Evolutionary conservation across 2,888 invertebrate species (phyloP).

Genomic region (Aphodius sticticus): DNA sequence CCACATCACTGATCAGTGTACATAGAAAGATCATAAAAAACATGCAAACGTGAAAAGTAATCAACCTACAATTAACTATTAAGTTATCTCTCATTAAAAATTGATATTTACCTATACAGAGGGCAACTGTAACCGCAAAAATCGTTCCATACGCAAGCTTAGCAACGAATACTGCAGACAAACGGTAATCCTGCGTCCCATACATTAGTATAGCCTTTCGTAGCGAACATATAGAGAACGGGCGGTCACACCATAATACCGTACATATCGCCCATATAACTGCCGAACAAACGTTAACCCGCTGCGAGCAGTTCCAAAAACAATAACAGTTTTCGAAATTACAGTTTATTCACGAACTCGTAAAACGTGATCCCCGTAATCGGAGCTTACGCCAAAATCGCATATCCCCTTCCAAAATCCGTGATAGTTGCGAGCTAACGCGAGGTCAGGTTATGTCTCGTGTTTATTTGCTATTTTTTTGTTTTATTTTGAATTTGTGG

Average conservation of each 20-base stretch:
- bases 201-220: background rate
- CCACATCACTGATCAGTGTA: too few species aligned
- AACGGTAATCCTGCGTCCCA: background rate
- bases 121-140: background rate
- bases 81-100: background rate
- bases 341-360: background rate
- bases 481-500: background rate
- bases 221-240: background rate
- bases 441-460: background rate
- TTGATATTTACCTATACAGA: background rate
- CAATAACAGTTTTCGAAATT: slow-evolving; percentile 4
- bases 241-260: background rate
- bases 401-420: background rate
- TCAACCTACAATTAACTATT: too few species aligned
- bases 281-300: background rate
- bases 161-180: background rate
- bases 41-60: too few species aligned
- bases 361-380: background rate
- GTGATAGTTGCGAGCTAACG: background rate
- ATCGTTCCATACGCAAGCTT: background rate
- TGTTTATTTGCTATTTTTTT: background rate
- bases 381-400: background rate
- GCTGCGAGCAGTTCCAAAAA: background rate
- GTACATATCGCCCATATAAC: background rate
- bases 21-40: too few species aligned